Conservation (phyloP, 2,797 vertebrate species). For the Spondyliosoma cantharus region DNA sequence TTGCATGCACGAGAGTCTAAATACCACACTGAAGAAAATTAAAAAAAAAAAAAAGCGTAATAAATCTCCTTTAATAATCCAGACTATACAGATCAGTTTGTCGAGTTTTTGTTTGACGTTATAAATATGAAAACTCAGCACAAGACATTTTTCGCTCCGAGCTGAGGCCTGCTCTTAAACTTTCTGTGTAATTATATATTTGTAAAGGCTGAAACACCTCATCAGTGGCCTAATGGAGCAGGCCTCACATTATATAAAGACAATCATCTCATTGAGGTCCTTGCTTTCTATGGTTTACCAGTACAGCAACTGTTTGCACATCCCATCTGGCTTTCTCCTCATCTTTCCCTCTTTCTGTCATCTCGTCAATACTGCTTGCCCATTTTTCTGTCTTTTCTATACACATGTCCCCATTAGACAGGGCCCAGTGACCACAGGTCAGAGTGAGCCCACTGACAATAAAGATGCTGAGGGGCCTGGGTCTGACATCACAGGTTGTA, state of each 20-base stretch:
- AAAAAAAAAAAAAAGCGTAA: too few species aligned
- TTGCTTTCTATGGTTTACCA: slow-evolving; percentile 38
- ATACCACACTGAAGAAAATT: too few species aligned
- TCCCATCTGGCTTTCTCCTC: slow-evolving; percentile 45
- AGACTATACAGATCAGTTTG: background rate
- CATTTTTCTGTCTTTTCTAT: slow-evolving; percentile 54
- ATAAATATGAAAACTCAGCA: slow-evolving; percentile 2
- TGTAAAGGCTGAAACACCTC: slow-evolving; percentile 31
- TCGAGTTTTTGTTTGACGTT: slow-evolving; percentile 22
- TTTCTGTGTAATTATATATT: slow-evolving; percentile 57
- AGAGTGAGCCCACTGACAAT: slow-evolving; percentile 59
- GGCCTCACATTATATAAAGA: slow-evolving; percentile 43
- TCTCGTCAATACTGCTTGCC: slow-evolving; percentile 61
- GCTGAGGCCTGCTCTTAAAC: slow-evolving; percentile 26
- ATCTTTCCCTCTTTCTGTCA: slow-evolving; percentile 53
- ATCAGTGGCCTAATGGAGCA: slow-evolving; percentile 45
- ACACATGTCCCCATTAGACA: slow-evolving; percentile 71
- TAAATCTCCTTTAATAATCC: background rate
- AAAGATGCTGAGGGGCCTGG: slow-evolving; percentile 64
- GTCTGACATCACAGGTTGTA: slow-evolving; percentile 68
- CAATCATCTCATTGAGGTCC: slow-evolving; percentile 59
- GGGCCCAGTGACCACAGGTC: slow-evolving; percentile 67
- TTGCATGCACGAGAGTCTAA: too few species aligned
- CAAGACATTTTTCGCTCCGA: slow-evolving; percentile 1
- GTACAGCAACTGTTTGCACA: slow-evolving; percentile 38